These are phyloP conservation scores for Podarcis cretensis DNA, from an alignment of 2,113 vertebrate genomes.

Conservation along the genomic window DNA sequence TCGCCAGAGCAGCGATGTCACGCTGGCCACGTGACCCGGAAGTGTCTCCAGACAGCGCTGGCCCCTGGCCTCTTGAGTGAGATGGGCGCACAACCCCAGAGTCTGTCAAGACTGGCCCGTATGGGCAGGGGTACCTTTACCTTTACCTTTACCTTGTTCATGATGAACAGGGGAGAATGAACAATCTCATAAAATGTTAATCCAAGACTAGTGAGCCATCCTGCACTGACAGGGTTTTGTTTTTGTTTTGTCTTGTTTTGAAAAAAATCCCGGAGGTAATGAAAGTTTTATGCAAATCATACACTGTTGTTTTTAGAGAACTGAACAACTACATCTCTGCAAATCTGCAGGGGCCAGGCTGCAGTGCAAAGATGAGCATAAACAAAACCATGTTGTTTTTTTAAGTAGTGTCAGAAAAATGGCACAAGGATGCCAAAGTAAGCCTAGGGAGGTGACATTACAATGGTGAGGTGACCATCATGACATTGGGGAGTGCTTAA, in stretches of 20 bases:
- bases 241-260: too few relatives aligned
- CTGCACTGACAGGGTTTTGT: background rate
- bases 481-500: background rate
- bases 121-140: too few relatives aligned
- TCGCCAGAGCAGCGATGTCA: too few relatives aligned
- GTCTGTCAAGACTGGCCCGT: too few relatives aligned
- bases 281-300: constrained; percentile 1
- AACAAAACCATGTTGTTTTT: background rate
- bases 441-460: background rate
- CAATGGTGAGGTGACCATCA: background rate
- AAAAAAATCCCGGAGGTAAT: background rate
- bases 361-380: background rate
- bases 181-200: constrained; percentile 22
- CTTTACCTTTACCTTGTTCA: too few relatives aligned
- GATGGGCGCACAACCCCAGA: too few relatives aligned
- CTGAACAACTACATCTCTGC: background rate
- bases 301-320: background rate
- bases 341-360: background rate
- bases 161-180: background rate
- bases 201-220: background rate
- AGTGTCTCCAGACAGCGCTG: too few relatives aligned
- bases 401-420: background rate
- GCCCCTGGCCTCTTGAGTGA: too few relatives aligned
- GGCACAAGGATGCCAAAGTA: background rate
- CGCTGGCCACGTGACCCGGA: too few relatives aligned